Base-by-base conservation (phyloP, 2,113 vertebrate genomes). In the Mormyrus lacerda region DNA sequence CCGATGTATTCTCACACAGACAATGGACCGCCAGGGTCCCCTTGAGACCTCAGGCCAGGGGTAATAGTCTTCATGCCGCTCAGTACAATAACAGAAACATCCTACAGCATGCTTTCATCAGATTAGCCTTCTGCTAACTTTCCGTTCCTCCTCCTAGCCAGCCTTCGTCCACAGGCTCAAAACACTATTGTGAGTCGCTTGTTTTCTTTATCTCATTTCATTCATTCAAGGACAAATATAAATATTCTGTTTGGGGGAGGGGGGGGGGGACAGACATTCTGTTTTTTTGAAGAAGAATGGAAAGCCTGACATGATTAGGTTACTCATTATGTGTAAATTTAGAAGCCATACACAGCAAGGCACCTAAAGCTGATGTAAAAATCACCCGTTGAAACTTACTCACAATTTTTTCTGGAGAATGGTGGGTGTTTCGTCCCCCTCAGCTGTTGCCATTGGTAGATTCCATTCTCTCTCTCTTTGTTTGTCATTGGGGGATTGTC, bases 401-500 rank as follows among this genome's bases (percentile, higher is more conserved):
- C 51, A 47, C 85, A 24, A 13, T 85, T 35, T 61, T 65, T 6
- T 89, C 48, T 27, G 89, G 42, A 90, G 89, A 88, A 89, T 89
- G 90, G 87, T 24, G 10, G 61, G 48, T 9, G 79, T 93, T 89
- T 92, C 90, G 42, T 90, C 89, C 79, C 83, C 65, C 55, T 95
- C 94, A 95, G 94, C 94, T 94, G 94, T 92, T 91, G 91, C 91
- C 88, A 88, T 91, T 93, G 92, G 91, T 89, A 89, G 88, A 73
- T 90, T 11, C 10, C 27, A 13, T 31, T 69, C 87, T 88, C 53
- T 82, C 55, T 35, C 90, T 79, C 39, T 89, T 55, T 69, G 82
- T 45, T 13, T 39, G 35, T 42, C 31, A 19, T 42, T 42, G 35
- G 35, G 42, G 31, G 73, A 19, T 39, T 79, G 42, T 42, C 73